Evolutionary conservation across 2,797 vertebrate genomes (phyloP).

Genomic region (Microcaecilia unicolor): DNA sequence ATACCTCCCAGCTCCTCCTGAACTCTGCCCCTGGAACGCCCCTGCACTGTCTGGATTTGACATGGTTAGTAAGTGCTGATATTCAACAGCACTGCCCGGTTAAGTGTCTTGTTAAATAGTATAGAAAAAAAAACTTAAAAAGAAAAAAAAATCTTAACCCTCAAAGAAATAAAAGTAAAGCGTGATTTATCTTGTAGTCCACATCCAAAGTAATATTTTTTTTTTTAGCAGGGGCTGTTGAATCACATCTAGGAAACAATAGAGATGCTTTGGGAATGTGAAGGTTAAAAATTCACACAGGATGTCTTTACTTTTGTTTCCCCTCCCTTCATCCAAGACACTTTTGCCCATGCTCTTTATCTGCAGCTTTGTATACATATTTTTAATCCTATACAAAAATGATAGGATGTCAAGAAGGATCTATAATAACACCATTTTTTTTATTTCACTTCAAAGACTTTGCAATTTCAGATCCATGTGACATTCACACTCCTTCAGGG

Average conservation of each 20-base stretch:
- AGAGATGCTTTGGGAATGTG: slow-evolving; percentile 44
- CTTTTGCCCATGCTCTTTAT: slow-evolving; percentile 54
- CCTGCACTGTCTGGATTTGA: too few species aligned
- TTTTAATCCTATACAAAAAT: slow-evolving; percentile 76
- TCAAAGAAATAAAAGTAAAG: slow-evolving; percentile 26
- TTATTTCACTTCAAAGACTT: slow-evolving; percentile 94
- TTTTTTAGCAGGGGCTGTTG: slow-evolving; percentile 26
- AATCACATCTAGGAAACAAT: slow-evolving; percentile 45
- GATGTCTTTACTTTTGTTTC: slow-evolving; percentile 40
- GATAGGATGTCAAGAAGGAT: slow-evolving; percentile 76
- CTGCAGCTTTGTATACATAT: slow-evolving; percentile 74
- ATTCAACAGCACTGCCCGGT: too few species aligned
- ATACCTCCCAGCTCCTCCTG: too few species aligned
- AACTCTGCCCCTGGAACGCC: too few species aligned
- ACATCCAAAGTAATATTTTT: slow-evolving; percentile 40
- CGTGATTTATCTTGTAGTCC: slow-evolving; percentile 34
- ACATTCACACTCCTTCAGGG: slow-evolving; percentile 99
- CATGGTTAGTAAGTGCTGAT: too few species aligned
- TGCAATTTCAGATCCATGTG: slow-evolving; percentile 91
- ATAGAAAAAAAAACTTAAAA: background rate
- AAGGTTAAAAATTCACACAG: slow-evolving; percentile 47
- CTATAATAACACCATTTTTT: slow-evolving; percentile 75
- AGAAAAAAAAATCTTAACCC: slow-evolving; percentile 1
- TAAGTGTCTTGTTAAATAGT: too few species aligned
- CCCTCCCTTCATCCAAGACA: slow-evolving; percentile 49